A percentile compares a stretch with the other conserved stretches of the same genome.
phyloP scores from a whole-genome alignment of 2,797 vertebrate species.

The Macroramphosus scolopax region DNA sequence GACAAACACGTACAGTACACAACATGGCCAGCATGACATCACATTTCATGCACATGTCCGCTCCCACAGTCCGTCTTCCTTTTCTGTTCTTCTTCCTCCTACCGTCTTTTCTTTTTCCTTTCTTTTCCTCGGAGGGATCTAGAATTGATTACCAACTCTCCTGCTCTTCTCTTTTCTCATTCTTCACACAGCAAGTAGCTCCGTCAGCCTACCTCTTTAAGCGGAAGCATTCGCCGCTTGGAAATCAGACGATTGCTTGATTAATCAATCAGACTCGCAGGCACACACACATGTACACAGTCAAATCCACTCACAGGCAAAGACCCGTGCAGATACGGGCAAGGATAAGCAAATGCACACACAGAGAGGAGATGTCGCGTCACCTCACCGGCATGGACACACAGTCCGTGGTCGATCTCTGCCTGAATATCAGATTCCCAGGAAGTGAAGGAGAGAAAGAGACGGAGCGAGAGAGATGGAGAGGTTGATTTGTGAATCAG shows the following conservation, averaged over 20 bases:
- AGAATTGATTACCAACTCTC: conserved; percentile 38
- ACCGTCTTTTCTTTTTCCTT: too few species aligned
- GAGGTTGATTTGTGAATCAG: conserved; percentile 56
- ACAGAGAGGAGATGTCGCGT: conserved; percentile 51
- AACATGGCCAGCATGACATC: conserved; percentile 41
- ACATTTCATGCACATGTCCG: conserved; percentile 34
- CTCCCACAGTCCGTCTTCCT: conserved; percentile 22
- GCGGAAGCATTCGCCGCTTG: too few species aligned
- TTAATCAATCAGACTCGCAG: conserved; percentile 4
- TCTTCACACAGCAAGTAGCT: too few species aligned
- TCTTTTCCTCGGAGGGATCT: conserved; percentile 22
- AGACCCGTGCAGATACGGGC: conserved; percentile 38
- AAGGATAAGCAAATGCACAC: conserved; percentile 33
- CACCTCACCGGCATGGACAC: conserved; percentile 60
- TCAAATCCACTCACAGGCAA: conserved; percentile 4
- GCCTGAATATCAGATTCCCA: conserved; percentile 59
- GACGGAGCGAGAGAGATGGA: conserved; percentile 29
- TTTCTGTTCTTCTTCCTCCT: conserved; percentile 8
- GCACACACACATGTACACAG: conserved; percentile 10
- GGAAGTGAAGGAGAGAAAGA: conserved; percentile 32
- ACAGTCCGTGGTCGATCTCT: conserved; percentile 52
- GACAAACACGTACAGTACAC: too few species aligned
- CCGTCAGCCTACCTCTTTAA: too few species aligned
- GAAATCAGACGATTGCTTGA: conserved; percentile 2
- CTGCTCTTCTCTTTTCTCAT: neutral